These are phyloP conservation scores for Caenorhabditis angaria DNA, from an alignment of 2,888 invertebrate genomes.

Conservation along the genomic window DNA sequence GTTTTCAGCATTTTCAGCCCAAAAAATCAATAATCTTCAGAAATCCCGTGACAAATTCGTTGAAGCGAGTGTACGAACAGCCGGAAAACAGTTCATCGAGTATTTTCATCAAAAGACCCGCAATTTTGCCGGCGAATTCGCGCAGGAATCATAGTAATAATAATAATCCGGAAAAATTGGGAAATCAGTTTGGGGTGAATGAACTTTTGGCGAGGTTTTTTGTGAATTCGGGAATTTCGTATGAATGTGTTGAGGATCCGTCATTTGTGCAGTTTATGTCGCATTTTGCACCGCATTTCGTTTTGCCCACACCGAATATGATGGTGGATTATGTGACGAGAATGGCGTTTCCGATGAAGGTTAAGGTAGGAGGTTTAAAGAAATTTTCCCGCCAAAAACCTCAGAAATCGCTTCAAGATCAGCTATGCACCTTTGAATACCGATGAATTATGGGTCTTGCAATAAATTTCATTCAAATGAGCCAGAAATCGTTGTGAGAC, in stretches of 20 bases:
- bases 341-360: not conserved
- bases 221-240: slow-evolving; percentile 12
- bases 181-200: not conserved
- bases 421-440: slow-evolving; percentile 9
- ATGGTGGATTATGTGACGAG: slow-evolving; percentile 5
- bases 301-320: slow-evolving; percentile 7
- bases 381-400: not conserved
- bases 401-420: not conserved
- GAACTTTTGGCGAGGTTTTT: slow-evolving; percentile 3
- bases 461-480: too few species aligned
- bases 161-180: too few species aligned
- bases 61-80: not conserved
- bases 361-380: not conserved
- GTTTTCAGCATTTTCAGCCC: not conserved
- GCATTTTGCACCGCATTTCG: not conserved
- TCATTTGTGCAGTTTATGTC: slow-evolving; percentile 3
- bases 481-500: too few species aligned
- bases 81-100: not conserved
- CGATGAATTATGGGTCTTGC: too few species aligned
- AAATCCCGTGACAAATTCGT: not conserved
- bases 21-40: not conserved
- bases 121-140: not conserved
- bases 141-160: too few species aligned
- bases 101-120: not conserved
- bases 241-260: not conserved